Evolutionary conservation across 2,113 vertebrate genomes (phyloP).

Genomic region (Phainopepla nitens): DNA sequence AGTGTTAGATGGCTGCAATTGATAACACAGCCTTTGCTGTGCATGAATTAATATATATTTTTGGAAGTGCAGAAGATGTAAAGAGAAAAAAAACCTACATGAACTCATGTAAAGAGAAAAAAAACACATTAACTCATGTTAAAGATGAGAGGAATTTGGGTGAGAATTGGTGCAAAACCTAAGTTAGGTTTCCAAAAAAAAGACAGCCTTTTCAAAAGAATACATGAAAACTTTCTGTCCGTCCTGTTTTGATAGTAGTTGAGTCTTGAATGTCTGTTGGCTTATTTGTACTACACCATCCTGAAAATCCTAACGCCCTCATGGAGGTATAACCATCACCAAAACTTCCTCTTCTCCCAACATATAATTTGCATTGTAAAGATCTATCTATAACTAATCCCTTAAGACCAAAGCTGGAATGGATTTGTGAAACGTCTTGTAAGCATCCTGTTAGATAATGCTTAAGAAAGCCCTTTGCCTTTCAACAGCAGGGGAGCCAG

Average conservation of each 20-base stretch:
- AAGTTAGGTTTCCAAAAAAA: neutral
- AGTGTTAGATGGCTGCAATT: neutral
- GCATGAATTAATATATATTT: neutral
- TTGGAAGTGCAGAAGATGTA: neutral
- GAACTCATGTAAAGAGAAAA: neutral
- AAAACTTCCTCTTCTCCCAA: neutral
- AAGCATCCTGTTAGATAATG: neutral
- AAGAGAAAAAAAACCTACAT: neutral
- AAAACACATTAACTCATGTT: neutral
- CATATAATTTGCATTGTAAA: neutral
- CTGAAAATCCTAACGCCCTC: neutral
- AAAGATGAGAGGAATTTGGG: neutral
- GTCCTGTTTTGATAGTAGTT: neutral
- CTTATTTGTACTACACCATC: neutral
- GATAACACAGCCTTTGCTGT: neutral
- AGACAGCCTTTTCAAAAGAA: neutral
- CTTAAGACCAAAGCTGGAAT: neutral
- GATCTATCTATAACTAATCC: neutral
- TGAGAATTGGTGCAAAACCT: neutral
- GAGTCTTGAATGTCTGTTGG: neutral
- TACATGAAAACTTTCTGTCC: neutral
- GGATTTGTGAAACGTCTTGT: neutral
- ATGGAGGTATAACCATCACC: neutral
- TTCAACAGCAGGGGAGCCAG: neutral
- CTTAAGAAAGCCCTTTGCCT: neutral